Evolutionary conservation across 35 echinoderm and acorn worm genomes (phyloP).

Genomic region (Ophiothrix spiculata): DNA sequence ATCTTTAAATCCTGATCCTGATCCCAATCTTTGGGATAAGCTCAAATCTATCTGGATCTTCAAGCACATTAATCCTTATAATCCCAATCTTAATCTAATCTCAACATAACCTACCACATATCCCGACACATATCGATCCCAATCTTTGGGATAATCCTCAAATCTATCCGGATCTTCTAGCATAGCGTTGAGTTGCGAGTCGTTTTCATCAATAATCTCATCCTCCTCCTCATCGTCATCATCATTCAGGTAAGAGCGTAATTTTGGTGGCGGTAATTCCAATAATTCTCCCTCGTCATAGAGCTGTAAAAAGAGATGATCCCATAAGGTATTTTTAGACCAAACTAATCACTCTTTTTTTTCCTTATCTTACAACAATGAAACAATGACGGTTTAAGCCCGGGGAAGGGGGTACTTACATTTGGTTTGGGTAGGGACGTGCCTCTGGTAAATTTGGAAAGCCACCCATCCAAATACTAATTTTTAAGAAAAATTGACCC

Average conservation of each 20-base stretch:
- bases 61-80: too few relatives aligned
- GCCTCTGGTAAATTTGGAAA: too few relatives aligned
- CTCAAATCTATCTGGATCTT: slow-evolving; percentile 91
- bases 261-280: slow-evolving; percentile 72
- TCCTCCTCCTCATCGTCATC: slow-evolving; percentile 60
- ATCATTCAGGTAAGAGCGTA: slow-evolving; percentile 13
- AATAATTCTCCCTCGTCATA: slow-evolving; percentile 90
- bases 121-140: slow-evolving; percentile 91
- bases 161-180: slow-evolving; percentile 89
- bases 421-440: too few relatives aligned
- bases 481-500: too few relatives aligned
- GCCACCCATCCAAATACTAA: too few relatives aligned
- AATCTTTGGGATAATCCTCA: slow-evolving; percentile 84
- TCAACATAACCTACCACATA: slow-evolving; percentile 98
- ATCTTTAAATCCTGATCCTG: too few relatives aligned
- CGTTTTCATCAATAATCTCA: slow-evolving; percentile 8
- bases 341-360: too few relatives aligned
- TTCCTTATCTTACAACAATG: too few relatives aligned
- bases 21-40: slow-evolving; percentile 84
- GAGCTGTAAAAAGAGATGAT: slow-evolving; percentile 5
- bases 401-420: too few relatives aligned
- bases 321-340: too few relatives aligned
- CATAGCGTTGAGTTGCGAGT: slow-evolving; percentile 64
- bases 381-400: too few relatives aligned
- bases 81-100: too few relatives aligned